These are phyloP conservation scores for Microctonus hyperodae DNA, from an alignment of 2,888 invertebrate genomes.

Conservation along the genomic window DNA sequence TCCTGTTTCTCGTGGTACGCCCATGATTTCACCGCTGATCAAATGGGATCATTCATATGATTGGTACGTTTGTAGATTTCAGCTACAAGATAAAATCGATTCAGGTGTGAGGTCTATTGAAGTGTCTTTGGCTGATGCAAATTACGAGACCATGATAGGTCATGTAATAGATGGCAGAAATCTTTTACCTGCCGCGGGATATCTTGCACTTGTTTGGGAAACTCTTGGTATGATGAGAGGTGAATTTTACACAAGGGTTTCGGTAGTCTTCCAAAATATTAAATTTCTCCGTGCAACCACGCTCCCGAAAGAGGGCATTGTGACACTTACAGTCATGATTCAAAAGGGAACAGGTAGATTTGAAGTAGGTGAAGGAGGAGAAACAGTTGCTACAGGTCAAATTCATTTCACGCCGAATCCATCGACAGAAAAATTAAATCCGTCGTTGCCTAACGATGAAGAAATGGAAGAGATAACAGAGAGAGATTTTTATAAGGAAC, in stretches of 20 bases:
- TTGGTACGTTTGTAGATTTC: slow-evolving; percentile 77
- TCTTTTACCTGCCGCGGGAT: slow-evolving; percentile 85
- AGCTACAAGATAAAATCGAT: slow-evolving; percentile 72
- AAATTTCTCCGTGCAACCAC: slow-evolving; percentile 84
- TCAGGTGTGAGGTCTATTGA: slow-evolving; percentile 72
- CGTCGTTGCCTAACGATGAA: slow-evolving; percentile 2
- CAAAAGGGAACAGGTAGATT: slow-evolving; percentile 66
- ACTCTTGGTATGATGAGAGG: slow-evolving; percentile 75
- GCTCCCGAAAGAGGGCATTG: slow-evolving; percentile 70
- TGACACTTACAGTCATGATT: slow-evolving; percentile 67
- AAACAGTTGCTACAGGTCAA: slow-evolving; percentile 74
- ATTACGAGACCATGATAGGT: slow-evolving; percentile 76
- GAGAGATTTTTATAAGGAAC: slow-evolving; percentile 51
- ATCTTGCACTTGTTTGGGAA: slow-evolving; percentile 80
- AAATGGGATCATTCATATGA: slow-evolving; percentile 87
- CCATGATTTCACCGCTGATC: slow-evolving; percentile 83
- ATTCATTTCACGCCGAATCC: slow-evolving; percentile 68
- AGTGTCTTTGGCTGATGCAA: slow-evolving; percentile 71
- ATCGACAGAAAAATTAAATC: slow-evolving; percentile 49
- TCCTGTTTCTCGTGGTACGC: slow-evolving; percentile 88
- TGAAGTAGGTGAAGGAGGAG: slow-evolving; percentile 73
- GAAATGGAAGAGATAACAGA: slow-evolving; percentile 38
- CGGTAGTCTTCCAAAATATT: slow-evolving; percentile 85
- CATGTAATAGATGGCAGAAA: slow-evolving; percentile 88
- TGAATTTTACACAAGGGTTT: slow-evolving; percentile 72